These are phyloP conservation scores for Trissolcus brochymenae DNA, from an alignment of 2,888 invertebrate species.

Conservation along the genomic window DNA sequence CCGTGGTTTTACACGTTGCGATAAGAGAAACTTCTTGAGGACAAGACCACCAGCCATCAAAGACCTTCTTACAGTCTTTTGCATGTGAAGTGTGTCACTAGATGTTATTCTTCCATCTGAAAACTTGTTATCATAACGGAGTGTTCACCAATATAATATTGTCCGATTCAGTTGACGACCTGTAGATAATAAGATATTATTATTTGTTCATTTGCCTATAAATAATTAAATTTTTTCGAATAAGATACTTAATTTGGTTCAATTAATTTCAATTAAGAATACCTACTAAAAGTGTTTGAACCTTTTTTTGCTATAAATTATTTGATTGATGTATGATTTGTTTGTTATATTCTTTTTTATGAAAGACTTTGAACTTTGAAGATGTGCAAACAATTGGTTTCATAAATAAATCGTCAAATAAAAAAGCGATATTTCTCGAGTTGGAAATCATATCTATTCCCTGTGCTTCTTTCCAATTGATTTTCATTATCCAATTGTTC, in stretches of 20 bases:
- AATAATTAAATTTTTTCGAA: too few species aligned
- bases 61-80: slow-evolving; percentile 33
- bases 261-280: too few species aligned
- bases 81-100: slow-evolving; percentile 45
- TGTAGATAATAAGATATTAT: too few species aligned
- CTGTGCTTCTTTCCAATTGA: slow-evolving; percentile 1
- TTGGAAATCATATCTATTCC: slow-evolving; percentile 3
- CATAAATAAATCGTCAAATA: not conserved
- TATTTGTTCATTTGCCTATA: too few species aligned
- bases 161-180: not conserved
- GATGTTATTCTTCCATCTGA: slow-evolving; percentile 34
- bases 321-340: too few species aligned
- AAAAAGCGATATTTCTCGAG: not conserved
- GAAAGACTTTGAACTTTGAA: too few species aligned
- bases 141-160: slow-evolving; percentile 16
- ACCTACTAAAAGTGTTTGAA: too few species aligned
- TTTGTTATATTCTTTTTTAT: too few species aligned
- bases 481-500: slow-evolving; percentile 34
- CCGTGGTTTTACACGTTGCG: slow-evolving; percentile 55
- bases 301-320: too few species aligned
- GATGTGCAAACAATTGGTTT: not conserved
- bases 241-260: too few species aligned
- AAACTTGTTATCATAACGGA: slow-evolving; percentile 48
- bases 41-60: slow-evolving; percentile 54
- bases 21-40: slow-evolving; percentile 57